phyloP scores from a whole-genome alignment of 2,888 invertebrate species.

The Pterobdella sp. region DNA sequence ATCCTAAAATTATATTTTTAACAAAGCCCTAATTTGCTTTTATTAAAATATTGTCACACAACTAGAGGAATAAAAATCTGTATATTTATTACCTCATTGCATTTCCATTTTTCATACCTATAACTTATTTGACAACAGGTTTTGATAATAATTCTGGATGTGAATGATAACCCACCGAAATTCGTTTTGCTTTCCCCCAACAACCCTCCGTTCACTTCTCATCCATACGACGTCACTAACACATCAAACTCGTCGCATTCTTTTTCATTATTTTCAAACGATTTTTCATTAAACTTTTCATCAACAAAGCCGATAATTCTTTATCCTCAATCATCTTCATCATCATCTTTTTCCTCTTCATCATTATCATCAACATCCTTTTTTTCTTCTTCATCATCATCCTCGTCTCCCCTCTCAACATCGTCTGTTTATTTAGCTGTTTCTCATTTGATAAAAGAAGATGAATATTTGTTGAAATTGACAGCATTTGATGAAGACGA shows the following conservation, averaged over 20 bases:
- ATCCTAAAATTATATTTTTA: too few relatives aligned
- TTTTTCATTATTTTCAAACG: neutral
- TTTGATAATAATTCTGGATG: neutral
- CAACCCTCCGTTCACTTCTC: neutral
- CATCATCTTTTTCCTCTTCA: slow-evolving; percentile 16
- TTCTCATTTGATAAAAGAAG: neutral
- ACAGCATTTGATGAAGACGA: neutral
- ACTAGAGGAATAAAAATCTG: too few relatives aligned
- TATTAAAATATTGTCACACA: too few relatives aligned
- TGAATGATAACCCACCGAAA: neutral
- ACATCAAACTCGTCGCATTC: neutral
- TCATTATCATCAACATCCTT: slow-evolving; percentile 17
- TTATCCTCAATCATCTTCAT: neutral
- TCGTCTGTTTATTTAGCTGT: too few relatives aligned
- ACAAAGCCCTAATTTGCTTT: too few relatives aligned
- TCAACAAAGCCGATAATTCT: neutral
- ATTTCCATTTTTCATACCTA: too few relatives aligned
- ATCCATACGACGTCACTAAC: neutral
- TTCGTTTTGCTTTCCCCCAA: too few relatives aligned
- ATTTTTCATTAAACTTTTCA: neutral
- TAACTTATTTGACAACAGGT: neutral
- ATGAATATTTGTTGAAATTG: neutral
- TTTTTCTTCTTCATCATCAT: neutral
- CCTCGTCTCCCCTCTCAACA: neutral
- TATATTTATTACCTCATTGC: too few relatives aligned